Base-by-base conservation (phyloP, 1,140 invertebrate genomes). In the Caenorhabditis briggsae region DNA sequence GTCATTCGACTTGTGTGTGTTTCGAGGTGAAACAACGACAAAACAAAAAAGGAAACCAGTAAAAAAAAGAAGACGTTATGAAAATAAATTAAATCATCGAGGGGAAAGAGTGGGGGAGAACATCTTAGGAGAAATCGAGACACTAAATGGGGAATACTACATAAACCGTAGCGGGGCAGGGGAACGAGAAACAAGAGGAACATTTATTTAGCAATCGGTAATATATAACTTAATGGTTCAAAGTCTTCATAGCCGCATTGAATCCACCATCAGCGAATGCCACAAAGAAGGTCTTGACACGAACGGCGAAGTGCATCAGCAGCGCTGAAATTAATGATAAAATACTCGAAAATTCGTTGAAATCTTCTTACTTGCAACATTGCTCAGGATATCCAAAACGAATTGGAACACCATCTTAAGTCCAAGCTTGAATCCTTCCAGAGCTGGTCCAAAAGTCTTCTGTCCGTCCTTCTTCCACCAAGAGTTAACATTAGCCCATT, bases 381-480 rank as follows among this genome's bases (percentile, higher is more conserved):
- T 53, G 46, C 20, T 16, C 20, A n/a, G 9, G 20, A 53, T n/a
- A 50, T 78, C 70, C 5, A 9, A 6, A 48, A 78, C 70, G 23
- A 78, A n/a, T 11, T 48, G 11, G 46, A 50, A 78, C 3, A 78
- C 70, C 70, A 78, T 78, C 46, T 78, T 78, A 3, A 78, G 7
- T 78, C 70, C 70, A 50, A 50, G n/a, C 14, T 23, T 12, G 46
- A 78, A 78, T 78, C 70, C 70, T 46, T 78, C 70, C 14, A 78
- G 46, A 53, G 43, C 43, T 50, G 70, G 70, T 18, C 85, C 85
- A 48, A 86, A 58, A 5, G 23, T 41, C 56, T 82, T 82, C 16
- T 86, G 18, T 20, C 85, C 85, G 20, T 61, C 18, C 16, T 25
- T 82, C 56, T 86, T 74, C 55, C 70, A 86, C 85, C 85, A 86